These are phyloP conservation scores for Liparis tanakae DNA, from an alignment of 2,797 vertebrate species.

Conservation along the genomic window DNA sequence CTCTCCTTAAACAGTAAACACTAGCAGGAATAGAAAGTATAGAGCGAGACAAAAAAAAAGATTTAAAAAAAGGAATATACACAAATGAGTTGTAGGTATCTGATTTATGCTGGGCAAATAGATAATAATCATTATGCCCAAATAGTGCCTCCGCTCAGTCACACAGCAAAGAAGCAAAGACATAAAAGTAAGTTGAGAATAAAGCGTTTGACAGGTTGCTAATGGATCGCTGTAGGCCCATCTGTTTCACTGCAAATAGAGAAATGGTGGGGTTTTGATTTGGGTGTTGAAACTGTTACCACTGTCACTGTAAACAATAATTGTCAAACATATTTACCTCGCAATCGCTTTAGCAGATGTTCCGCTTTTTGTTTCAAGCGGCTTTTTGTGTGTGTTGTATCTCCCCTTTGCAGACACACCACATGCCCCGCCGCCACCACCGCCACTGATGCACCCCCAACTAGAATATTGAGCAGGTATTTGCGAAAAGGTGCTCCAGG, in stretches of 20 bases:
- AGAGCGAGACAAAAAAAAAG: slow-evolving; percentile 42
- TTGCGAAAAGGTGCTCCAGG: slow-evolving; percentile 87
- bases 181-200: slow-evolving; percentile 86
- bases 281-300: slow-evolving; percentile 87
- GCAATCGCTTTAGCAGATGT: slow-evolving; percentile 91
- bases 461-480: slow-evolving; percentile 91
- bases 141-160: slow-evolving; percentile 75
- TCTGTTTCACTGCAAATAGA: slow-evolving; percentile 89
- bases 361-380: slow-evolving; percentile 86
- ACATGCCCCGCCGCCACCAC: slow-evolving; percentile 69
- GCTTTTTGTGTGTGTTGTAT: slow-evolving; percentile 85
- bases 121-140: slow-evolving; percentile 81
- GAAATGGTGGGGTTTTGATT: slow-evolving; percentile 85
- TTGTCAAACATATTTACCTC: slow-evolving; percentile 92
- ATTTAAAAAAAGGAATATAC: slow-evolving; percentile 41
- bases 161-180: slow-evolving; percentile 79
- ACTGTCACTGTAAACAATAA: slow-evolving; percentile 93
- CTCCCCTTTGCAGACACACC: slow-evolving; percentile 84
- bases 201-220: slow-evolving; percentile 88
- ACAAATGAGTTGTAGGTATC: slow-evolving; percentile 73
- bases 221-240: slow-evolving; percentile 90
- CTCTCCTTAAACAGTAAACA: slow-evolving; percentile 75
- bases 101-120: slow-evolving; percentile 79
- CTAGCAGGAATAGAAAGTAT: slow-evolving; percentile 63
- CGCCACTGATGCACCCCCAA: slow-evolving; percentile 69